These are phyloP conservation scores for Mnemiopsis leidyi DNA, from an alignment of 37 sponge, comb jelly and placozoan species.

Conservation along the genomic window DNA sequence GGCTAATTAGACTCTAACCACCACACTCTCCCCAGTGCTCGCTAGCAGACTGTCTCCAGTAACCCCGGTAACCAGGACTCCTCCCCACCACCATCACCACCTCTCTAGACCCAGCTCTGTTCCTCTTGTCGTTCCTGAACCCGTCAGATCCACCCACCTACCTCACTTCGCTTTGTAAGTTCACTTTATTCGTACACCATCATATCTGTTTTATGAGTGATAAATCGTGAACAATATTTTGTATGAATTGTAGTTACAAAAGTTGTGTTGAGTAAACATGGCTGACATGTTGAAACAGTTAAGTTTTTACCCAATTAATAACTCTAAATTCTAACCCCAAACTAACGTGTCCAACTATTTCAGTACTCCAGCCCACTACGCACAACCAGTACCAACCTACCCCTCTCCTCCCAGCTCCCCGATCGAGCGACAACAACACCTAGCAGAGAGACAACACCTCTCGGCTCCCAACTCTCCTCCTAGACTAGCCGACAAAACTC, in stretches of 20 bases:
- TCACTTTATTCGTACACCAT: neutral
- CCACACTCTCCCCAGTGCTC: no score
- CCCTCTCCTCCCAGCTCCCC: slow-evolving; percentile 56
- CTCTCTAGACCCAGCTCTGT: neutral
- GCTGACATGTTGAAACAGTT: no score
- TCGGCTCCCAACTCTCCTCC: slow-evolving; percentile 14
- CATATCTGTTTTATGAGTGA: no score
- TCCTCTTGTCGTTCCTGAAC: slow-evolving; percentile 25
- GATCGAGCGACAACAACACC: neutral
- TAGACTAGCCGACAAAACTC: slow-evolving; percentile 5
- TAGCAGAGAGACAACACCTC: neutral
- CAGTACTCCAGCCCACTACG: slow-evolving; percentile 39
- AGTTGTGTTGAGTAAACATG: no score
- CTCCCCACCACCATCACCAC: neutral
- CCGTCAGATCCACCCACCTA: neutral
- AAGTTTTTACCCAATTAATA: no score
- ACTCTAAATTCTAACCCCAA: no score
- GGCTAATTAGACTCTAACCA: no score
- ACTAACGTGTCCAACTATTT: neutral
- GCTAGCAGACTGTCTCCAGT: neutral
- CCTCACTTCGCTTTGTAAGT: slow-evolving; percentile 45
- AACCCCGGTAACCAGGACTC: neutral
- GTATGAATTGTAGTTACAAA: no score
- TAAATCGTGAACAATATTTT: no score
- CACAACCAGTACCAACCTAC: neutral